A percentile compares a stretch with the other conserved stretches of the same genome.
Evolutionary conservation across 2,888 invertebrate species (phyloP).

Genomic region (Branchellion lobata): DNA sequence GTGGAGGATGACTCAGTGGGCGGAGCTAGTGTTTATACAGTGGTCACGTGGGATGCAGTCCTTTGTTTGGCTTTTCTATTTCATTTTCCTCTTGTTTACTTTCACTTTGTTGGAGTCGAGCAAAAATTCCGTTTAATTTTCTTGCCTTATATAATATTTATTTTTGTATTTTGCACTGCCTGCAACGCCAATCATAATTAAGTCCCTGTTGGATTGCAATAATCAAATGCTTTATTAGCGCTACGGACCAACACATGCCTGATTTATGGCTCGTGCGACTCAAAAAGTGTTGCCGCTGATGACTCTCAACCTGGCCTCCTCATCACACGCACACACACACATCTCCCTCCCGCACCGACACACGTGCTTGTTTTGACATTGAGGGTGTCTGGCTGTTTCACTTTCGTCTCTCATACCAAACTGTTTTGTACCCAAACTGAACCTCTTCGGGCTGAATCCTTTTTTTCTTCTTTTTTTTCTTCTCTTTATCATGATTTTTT

Average conservation of each 20-base stretch:
- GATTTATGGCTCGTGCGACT: background rate
- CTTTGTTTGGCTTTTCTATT: conserved; percentile 15
- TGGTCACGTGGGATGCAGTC: background rate
- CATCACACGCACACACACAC: too few species aligned
- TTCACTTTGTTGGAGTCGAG: conserved; percentile 13
- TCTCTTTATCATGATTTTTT: too few species aligned
- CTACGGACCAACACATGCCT: background rate
- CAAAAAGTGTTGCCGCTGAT: background rate
- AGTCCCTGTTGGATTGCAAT: background rate
- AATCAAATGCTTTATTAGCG: background rate
- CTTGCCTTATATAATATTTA: background rate
- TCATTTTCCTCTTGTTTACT: conserved; percentile 6
- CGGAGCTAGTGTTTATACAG: conserved; percentile 6
- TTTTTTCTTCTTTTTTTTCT: too few species aligned
- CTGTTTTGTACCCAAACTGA: too few species aligned
- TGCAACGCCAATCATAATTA: background rate
- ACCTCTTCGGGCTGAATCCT: too few species aligned
- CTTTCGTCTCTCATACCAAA: too few species aligned
- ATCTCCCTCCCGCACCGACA: too few species aligned
- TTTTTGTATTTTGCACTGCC: background rate
- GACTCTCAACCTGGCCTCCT: too few species aligned
- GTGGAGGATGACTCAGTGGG: too few species aligned
- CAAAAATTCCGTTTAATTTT: background rate
- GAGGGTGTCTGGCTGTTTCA: too few species aligned
- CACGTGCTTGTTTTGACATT: too few species aligned